Base-by-base conservation (phyloP, 2,888 invertebrate species). In the Andrena bicolor region DNA sequence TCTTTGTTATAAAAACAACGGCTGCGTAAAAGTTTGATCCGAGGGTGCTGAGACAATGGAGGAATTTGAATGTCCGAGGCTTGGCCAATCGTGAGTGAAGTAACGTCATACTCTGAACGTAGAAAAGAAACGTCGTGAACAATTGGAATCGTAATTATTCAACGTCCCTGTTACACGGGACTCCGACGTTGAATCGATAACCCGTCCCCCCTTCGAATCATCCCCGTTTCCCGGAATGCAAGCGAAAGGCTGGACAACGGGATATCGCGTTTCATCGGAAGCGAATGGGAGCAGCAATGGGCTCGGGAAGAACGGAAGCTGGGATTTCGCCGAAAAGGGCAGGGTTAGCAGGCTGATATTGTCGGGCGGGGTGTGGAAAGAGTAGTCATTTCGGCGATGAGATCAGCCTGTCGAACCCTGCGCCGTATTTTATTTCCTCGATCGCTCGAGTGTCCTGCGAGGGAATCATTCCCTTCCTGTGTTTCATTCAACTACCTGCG, bases 391-490 rank as follows among this genome's bases (percentile, higher is more conserved):
- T 94, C 94, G 94, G 94, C 94, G 94, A 94, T 94, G 93, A 93
- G 93, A 94, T 94, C 94, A 94, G 94, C 94, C 93, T 93, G 93
- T 94, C 93, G 93, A 93, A 93, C 93, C 92, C 93, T 91, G 93
- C 92, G 88, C 92, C 92, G 86, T 90, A 87, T 91, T 91, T 90
- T 80, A 81, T 87, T 76, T 83, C 74, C 78, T 78, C 85, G 81
- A 81, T 80, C 80, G 85, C 64, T 61, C 65, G 77, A 77, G 74
- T 80, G 66, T 71, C 60, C 68, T 72, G 58, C 74, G 69, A 69
- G 78, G 73, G 69, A 82, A 72, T 72, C 72, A 73, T 74, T 71
- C 63, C 61, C 70, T 23, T 32, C 48, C 41, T 16, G 20, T 66
- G 35, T 76, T 28, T 20, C 60, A 16, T 63, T 35, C 20, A 10